These are phyloP conservation scores for Drosophila setifemur DNA, from an alignment of 1,140 invertebrate genomes.

Conservation along the genomic window DNA sequence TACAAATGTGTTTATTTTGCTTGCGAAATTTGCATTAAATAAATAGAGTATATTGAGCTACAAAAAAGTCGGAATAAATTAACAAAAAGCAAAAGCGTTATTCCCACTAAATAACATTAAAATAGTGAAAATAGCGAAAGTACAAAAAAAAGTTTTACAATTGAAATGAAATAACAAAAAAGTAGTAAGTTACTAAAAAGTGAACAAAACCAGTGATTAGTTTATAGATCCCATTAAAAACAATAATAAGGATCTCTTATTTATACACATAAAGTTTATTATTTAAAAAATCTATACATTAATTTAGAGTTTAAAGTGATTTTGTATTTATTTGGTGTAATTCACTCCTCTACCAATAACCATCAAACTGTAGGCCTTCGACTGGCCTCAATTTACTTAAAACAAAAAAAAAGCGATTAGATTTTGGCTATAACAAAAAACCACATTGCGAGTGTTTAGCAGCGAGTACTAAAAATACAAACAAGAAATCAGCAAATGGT, in stretches of 20 bases:
- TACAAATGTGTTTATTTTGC: conserved; percentile 8
- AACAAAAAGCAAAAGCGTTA: not conserved
- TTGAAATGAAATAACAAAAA: too few relatives aligned
- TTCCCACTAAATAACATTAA: conserved; percentile 13
- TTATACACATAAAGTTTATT: too few relatives aligned
- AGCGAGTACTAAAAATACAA: conserved; percentile 10
- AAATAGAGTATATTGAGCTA: too few relatives aligned
- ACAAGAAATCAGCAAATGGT: conserved; percentile 24
- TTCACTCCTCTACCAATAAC: conserved; percentile 6
- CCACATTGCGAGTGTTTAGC: conserved; percentile 17
- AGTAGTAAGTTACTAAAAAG: too few relatives aligned
- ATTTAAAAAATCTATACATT: too few relatives aligned
- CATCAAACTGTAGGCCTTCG: conserved; percentile 26
- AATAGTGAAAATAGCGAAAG: too few relatives aligned
- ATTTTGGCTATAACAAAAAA: conserved; percentile 30
- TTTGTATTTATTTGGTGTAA: too few relatives aligned
- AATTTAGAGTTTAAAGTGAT: too few relatives aligned
- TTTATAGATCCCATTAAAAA: too few relatives aligned
- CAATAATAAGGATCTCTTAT: too few relatives aligned
- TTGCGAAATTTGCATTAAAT: conserved; percentile 35
- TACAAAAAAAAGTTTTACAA: too few relatives aligned
- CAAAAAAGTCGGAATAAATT: not conserved
- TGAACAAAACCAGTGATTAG: too few relatives aligned
- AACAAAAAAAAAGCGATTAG: conserved; percentile 41
- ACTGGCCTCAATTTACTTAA: conserved; percentile 14